These are phyloP conservation scores for Hydropotes inermis DNA, from an alignment of 2,113 vertebrate species.

Conservation along the genomic window DNA sequence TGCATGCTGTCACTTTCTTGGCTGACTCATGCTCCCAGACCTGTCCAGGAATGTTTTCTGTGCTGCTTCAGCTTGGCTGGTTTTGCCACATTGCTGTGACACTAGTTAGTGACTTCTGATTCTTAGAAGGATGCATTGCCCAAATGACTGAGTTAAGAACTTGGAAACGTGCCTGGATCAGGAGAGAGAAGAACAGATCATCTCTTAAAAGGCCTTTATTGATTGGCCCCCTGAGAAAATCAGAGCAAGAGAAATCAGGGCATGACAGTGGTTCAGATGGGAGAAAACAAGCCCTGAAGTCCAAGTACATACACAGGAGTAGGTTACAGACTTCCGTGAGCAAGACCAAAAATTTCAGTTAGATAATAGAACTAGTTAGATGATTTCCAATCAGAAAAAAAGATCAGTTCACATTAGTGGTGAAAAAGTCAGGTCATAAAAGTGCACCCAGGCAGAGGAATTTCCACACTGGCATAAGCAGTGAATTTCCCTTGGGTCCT, in stretches of 20 bases:
- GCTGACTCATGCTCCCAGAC: background rate
- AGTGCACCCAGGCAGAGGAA: background rate
- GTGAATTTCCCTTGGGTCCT: background rate
- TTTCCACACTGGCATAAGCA: conserved; percentile 1
- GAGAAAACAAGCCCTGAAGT: background rate
- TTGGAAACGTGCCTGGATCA: background rate
- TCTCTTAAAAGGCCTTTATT: background rate
- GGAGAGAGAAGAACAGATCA: background rate
- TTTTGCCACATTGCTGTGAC: background rate
- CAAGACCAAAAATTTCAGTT: background rate
- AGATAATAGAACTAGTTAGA: background rate
- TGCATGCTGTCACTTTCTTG: background rate
- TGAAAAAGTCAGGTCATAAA: background rate
- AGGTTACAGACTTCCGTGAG: background rate
- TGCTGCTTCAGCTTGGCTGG: background rate
- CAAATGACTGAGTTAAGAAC: background rate
- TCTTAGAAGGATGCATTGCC: background rate
- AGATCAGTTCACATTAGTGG: background rate
- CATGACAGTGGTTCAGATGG: background rate
- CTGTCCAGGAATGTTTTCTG: background rate
- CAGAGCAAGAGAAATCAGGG: background rate
- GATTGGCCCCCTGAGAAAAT: background rate
- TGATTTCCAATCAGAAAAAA: background rate
- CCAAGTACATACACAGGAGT: background rate
- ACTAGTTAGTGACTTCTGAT: background rate